phyloP scores from a whole-genome alignment of 2,797 vertebrate species.

The Enteromius trimaculatus region DNA sequence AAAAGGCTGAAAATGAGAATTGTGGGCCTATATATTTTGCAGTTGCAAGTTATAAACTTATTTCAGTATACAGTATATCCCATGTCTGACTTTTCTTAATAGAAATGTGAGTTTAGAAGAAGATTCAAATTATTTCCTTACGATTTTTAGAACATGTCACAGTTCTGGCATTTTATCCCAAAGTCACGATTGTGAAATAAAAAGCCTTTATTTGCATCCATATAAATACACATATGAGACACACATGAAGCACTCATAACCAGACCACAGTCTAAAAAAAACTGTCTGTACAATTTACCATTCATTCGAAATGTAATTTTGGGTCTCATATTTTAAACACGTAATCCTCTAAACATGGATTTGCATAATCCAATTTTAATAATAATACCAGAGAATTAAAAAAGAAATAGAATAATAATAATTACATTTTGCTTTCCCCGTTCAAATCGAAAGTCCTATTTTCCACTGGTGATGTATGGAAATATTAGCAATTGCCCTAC shows the following conservation, averaged over 20 bases:
- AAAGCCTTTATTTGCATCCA: neutral
- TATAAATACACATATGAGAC: neutral
- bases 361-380: conserved; percentile 49
- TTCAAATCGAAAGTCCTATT: conserved; percentile 6
- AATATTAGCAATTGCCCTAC: conserved; percentile 19
- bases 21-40: neutral
- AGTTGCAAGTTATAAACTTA: neutral
- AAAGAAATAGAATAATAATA: conserved; percentile 1
- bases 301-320: conserved; percentile 40
- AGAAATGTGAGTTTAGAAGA: too few species aligned
- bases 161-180: too few species aligned
- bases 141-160: too few species aligned
- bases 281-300: conserved; percentile 21
- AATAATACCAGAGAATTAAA: conserved; percentile 28
- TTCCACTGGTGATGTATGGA: neutral
- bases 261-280: conserved; percentile 4
- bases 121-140: too few species aligned
- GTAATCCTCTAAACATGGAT: conserved; percentile 45
- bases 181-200: neutral
- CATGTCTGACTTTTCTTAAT: too few species aligned
- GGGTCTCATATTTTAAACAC: conserved; percentile 33
- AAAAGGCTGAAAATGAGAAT: neutral
- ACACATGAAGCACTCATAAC: neutral
- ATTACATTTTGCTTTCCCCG: neutral
- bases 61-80: neutral